Evolutionary conservation across 2,113 vertebrate species (phyloP).

Genomic region (Syrmaticus mikado): DNA sequence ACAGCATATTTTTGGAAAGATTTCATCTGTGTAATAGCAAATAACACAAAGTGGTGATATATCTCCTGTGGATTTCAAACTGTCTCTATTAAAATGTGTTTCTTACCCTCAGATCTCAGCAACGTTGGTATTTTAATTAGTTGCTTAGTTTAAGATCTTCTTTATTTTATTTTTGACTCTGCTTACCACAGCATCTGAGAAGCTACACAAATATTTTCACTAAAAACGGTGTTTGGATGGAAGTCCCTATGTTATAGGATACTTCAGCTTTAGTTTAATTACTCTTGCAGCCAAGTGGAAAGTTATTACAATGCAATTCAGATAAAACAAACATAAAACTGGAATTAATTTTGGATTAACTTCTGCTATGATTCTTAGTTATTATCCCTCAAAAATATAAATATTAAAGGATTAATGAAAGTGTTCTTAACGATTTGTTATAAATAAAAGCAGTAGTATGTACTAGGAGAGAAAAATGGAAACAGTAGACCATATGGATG

Average conservation of each 20-base stretch:
- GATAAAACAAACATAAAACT: constrained; percentile 37
- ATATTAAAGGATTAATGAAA: constrained; percentile 48
- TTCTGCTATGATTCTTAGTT: not conserved
- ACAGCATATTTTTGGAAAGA: not conserved
- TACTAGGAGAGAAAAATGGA: not conserved
- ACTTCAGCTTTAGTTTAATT: constrained; percentile 24
- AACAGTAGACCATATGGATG: not conserved
- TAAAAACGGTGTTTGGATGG: not conserved
- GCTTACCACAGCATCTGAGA: not conserved
- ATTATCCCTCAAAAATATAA: constrained; percentile 37
- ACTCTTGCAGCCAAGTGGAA: constrained; percentile 3
- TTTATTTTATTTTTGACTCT: not conserved
- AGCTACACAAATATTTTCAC: not conserved
- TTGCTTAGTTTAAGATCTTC: not conserved
- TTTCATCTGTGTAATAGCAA: not conserved
- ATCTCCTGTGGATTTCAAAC: not conserved
- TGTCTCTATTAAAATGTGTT: not conserved
- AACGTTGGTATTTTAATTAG: not conserved
- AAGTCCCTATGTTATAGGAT: not conserved
- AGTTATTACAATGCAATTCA: constrained; percentile 17
- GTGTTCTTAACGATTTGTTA: constrained; percentile 21
- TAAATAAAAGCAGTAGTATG: constrained; percentile 16
- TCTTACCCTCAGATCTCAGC: not conserved
- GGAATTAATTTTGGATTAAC: constrained; percentile 49
- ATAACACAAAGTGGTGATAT: not conserved